These are phyloP conservation scores for Trissoscelio sp. DNA, from an alignment of 2,888 invertebrate species.

Conservation along the genomic window DNA sequence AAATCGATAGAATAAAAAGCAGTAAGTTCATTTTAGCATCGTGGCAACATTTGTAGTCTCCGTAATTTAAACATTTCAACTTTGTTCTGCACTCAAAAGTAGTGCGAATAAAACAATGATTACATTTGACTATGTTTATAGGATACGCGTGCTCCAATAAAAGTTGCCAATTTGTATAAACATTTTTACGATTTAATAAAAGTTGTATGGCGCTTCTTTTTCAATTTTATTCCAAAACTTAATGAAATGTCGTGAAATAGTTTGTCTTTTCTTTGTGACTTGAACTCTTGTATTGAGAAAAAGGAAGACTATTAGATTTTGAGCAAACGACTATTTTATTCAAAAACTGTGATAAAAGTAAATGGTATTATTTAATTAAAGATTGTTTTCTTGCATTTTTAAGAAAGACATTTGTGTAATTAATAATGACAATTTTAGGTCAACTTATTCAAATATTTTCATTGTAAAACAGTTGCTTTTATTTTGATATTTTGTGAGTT, in stretches of 20 bases:
- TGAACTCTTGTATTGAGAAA: neutral
- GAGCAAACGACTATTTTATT: too few species aligned
- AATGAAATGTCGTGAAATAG: conserved; percentile 2
- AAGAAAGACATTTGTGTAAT: too few species aligned
- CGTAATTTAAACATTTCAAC: neutral
- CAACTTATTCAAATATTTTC: too few species aligned
- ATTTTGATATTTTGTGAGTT: too few species aligned
- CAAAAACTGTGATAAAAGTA: too few species aligned
- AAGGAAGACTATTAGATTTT: neutral
- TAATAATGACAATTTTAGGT: too few species aligned
- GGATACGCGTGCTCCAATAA: neutral
- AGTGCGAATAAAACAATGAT: neutral
- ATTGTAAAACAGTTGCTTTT: too few species aligned
- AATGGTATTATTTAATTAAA: too few species aligned
- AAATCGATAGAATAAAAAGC: neutral
- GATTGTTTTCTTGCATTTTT: too few species aligned
- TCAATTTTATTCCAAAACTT: neutral
- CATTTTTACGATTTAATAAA: conserved; percentile 3
- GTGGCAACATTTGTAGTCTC: neutral
- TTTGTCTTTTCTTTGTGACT: neutral
- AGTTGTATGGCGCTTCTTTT: neutral
- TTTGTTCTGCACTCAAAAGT: neutral
- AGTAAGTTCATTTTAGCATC: neutral
- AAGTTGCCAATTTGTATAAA: conserved; percentile 5
- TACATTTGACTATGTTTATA: neutral